These are phyloP conservation scores for Nemoura dubitans DNA, from an alignment of 2,888 invertebrate species.

Conservation along the genomic window DNA sequence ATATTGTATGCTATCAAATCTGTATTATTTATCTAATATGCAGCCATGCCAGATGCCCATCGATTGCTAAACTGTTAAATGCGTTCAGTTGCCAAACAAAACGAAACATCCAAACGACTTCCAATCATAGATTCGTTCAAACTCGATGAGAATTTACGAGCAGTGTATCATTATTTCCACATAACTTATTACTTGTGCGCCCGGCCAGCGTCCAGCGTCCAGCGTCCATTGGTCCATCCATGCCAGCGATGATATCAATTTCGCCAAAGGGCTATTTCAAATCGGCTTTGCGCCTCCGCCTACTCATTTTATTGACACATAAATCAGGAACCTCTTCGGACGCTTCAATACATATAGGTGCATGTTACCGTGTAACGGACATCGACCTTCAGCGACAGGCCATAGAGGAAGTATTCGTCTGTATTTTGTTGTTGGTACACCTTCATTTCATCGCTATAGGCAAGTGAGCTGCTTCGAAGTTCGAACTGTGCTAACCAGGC, in stretches of 20 bases:
- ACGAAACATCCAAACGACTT: background rate
- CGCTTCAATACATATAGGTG: background rate
- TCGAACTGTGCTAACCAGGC: background rate
- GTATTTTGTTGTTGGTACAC: background rate
- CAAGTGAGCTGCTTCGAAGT: background rate
- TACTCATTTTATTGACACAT: conserved; percentile 22
- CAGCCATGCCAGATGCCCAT: background rate
- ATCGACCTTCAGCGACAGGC: background rate
- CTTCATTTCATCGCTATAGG: background rate
- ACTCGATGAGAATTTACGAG: background rate
- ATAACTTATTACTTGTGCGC: background rate
- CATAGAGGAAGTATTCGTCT: background rate
- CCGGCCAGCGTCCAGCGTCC: background rate
- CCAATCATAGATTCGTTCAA: conserved; percentile 12
- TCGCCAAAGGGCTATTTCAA: background rate
- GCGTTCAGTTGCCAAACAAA: background rate
- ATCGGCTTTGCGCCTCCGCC: conserved; percentile 20
- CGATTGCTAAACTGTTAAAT: background rate
- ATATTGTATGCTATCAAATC: background rate
- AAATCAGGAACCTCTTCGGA: conserved; percentile 18
- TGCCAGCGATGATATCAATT: background rate
- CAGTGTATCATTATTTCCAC: background rate
- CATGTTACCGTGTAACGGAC: background rate
- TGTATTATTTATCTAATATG: background rate
- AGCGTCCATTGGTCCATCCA: too few relatives aligned